Conservation (phyloP, 2,888 invertebrate genomes). For the Ennomos fuscantarius region DNA sequence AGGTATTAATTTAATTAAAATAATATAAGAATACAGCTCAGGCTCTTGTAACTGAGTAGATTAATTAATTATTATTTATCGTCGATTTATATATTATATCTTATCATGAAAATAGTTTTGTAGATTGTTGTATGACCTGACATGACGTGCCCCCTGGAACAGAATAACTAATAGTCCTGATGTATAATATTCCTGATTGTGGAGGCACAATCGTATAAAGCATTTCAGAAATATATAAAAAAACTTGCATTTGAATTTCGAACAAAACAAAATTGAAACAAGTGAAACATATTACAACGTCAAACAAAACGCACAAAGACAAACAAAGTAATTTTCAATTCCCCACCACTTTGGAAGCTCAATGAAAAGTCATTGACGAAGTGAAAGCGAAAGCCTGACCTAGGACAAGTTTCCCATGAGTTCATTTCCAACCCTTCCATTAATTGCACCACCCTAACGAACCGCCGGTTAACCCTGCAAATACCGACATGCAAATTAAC, state of each 20-base stretch:
- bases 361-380: conserved; percentile 29
- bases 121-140: too few relatives aligned
- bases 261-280: conserved; percentile 9
- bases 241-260: neutral
- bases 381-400: conserved; percentile 64
- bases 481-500: conserved; percentile 83
- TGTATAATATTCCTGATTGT: too few relatives aligned
- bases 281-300: conserved; percentile 3
- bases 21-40: too few relatives aligned
- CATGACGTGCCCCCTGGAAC: too few relatives aligned
- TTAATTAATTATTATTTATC: too few relatives aligned
- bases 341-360: conserved; percentile 18
- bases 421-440: conserved; percentile 69
- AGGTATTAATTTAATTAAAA: too few relatives aligned
- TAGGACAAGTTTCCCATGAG: conserved; percentile 77
- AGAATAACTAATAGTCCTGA: too few relatives aligned
- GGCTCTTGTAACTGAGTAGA: too few relatives aligned
- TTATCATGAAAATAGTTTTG: too few relatives aligned
- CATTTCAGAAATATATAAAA: neutral
- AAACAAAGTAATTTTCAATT: conserved; percentile 16
- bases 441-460: conserved; percentile 83
- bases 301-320: conserved; percentile 10
- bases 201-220: too few relatives aligned
- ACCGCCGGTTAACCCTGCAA: conserved; percentile 80
- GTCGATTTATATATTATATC: too few relatives aligned